Evolutionary conservation across 1,140 invertebrate species (phyloP).

Genomic region (Lasioglossum baleicum): DNA sequence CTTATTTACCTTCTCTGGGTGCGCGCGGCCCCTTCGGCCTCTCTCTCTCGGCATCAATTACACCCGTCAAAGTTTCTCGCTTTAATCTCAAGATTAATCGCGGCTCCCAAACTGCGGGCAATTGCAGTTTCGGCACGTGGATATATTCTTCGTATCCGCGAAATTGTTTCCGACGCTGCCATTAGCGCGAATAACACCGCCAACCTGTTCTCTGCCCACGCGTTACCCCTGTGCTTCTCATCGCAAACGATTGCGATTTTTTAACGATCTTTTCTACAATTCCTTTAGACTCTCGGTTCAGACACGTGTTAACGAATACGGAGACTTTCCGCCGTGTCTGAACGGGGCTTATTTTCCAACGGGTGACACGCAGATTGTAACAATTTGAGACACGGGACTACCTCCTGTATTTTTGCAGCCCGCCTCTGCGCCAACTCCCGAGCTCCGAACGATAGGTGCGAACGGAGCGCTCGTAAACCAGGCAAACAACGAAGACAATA

Average conservation of each 20-base stretch:
- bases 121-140: constrained; percentile 63
- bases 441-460: neutral
- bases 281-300: too few species aligned
- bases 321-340: too few species aligned
- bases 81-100: constrained; percentile 69
- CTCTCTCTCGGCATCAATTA: constrained; percentile 60
- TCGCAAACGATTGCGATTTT: neutral
- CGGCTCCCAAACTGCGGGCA: constrained; percentile 50
- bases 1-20: constrained; percentile 67
- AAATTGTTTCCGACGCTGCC: constrained; percentile 30
- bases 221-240: neutral
- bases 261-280: too few species aligned
- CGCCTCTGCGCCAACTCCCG: too few species aligned
- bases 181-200: constrained; percentile 20
- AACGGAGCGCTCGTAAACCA: constrained; percentile 7
- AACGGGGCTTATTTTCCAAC: too few species aligned
- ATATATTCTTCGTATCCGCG: constrained; percentile 30
- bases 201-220: neutral
- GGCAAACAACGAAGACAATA: constrained; percentile 68
- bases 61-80: constrained; percentile 60
- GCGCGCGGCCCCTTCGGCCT: constrained; percentile 17
- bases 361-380: too few species aligned
- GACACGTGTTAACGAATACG: too few species aligned
- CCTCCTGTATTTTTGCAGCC: too few species aligned
- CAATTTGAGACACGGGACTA: too few species aligned